Evolutionary conservation across 2,797 vertebrate genomes (phyloP), one percentile per base, ranked within the genome.

Genomic region (Pseudochirops cupreus): DNA sequence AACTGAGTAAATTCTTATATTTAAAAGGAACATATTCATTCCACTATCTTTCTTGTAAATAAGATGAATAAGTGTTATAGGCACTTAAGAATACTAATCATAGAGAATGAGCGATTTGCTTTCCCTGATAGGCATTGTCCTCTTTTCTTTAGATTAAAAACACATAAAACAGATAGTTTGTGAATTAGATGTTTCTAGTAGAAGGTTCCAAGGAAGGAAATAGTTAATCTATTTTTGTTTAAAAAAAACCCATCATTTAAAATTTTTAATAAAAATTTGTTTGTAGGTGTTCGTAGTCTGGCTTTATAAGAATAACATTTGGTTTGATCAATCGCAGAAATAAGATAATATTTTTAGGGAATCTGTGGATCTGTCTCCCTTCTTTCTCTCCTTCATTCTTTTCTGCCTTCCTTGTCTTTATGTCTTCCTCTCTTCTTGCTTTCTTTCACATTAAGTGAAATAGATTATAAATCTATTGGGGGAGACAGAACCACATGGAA

Each of bases 41-140:
- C 52, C 13, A 56, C 9, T 29, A 2, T 56, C 29, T 89, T 93
- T 93, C 57, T 93, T 57, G 31, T 55, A 93, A 90, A 90, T 82
- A 50, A 91, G 54, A 67, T n/a, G 90, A 89, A 94, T 92, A 87
- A 92, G 82, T 93, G 92, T 58, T 12, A 54, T 52, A 33, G 6
- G 54, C 57, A 55, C 52, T 92, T 94, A 90, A 55, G 21, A 3
- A 90, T 52, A 31, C 28, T 29, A 54, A 53, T 3, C n/a, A 90
- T 11, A 39, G 89, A 92, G 62, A 92, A 89, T 95, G 90, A 96
- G 57, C 62, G 50, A 6, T 90, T 93, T 94, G 59, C 58, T 94
- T 53, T 55, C 91, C 39, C 74, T n/a, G 16, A 90, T 46, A 94
- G 55, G 16, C 67, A 56, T 67, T 96, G 24, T 67, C 5, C 46